These are phyloP conservation scores for Rhinolophus ferrumequinum DNA, from an alignment of 2,113 vertebrate genomes.

Conservation along the genomic window DNA sequence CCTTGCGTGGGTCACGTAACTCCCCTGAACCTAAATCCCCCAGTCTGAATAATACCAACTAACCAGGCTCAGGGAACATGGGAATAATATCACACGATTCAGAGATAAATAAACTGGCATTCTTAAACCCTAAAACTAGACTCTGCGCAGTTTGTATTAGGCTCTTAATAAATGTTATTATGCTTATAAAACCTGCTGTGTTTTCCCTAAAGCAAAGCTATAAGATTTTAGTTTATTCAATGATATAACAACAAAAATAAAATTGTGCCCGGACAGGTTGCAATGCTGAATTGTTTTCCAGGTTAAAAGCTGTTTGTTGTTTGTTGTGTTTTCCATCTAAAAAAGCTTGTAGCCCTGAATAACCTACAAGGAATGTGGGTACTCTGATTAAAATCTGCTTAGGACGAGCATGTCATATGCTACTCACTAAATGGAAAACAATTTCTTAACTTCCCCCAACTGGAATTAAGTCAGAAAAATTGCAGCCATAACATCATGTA, in stretches of 20 bases:
- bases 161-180: background rate
- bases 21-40: background rate
- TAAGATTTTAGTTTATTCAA: background rate
- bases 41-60: background rate
- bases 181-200: background rate
- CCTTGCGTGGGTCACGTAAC: background rate
- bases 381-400: constrained; percentile 41
- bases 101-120: background rate
- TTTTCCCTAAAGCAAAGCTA: background rate
- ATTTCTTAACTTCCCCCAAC: constrained; percentile 39
- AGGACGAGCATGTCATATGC: background rate
- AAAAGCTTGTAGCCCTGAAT: constrained; percentile 2
- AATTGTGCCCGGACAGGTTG: background rate
- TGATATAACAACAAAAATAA: background rate
- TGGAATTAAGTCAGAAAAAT: constrained; percentile 19
- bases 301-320: background rate
- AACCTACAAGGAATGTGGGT: constrained; percentile 34
- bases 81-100: background rate
- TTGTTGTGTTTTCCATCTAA: constrained; percentile 4
- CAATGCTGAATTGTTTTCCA: background rate
- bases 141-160: background rate
- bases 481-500: background rate
- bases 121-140: background rate
- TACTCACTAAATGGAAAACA: background rate
- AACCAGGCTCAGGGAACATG: background rate